Conservation (phyloP, 2,888 invertebrate species). For the Adela reaumurella region DNA sequence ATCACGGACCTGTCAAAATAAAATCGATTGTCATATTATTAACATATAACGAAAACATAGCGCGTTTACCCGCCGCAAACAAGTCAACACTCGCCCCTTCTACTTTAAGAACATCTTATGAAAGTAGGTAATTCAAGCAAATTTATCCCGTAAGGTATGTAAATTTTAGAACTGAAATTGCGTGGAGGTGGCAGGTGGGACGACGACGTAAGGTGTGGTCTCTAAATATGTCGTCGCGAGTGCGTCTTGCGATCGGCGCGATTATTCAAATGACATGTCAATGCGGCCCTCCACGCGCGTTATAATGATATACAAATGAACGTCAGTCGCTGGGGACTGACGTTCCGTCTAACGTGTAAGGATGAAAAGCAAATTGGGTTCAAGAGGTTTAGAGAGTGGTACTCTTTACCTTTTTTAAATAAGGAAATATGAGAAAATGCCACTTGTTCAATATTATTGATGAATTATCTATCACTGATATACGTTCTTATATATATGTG, state of each 20-base stretch:
- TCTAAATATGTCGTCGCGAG: neutral
- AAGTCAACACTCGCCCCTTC: neutral
- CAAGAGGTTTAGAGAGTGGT: too few relatives aligned
- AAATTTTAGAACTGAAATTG: neutral
- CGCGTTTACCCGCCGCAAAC: neutral
- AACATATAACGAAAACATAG: neutral
- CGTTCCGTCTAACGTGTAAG: neutral
- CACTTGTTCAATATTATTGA: too few relatives aligned
- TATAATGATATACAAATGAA: neutral
- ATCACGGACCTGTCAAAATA: neutral
- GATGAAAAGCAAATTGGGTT: too few relatives aligned
- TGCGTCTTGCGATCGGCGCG: conserved; percentile 18
- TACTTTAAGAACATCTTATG: neutral
- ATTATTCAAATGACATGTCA: conserved; percentile 40
- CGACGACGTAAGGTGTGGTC: neutral
- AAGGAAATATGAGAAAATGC: too few relatives aligned
- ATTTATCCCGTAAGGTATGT: neutral
- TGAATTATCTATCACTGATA: too few relatives aligned
- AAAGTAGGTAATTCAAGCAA: neutral
- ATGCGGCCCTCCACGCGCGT: conserved; percentile 5
- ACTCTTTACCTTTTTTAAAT: too few relatives aligned
- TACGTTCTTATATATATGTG: too few relatives aligned
- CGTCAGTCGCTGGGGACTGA: neutral
- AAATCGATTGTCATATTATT: neutral
- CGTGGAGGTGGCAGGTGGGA: neutral